phyloP scores from a whole-genome alignment of 2,888 invertebrate genomes.

The Odontocerum albicorne region DNA sequence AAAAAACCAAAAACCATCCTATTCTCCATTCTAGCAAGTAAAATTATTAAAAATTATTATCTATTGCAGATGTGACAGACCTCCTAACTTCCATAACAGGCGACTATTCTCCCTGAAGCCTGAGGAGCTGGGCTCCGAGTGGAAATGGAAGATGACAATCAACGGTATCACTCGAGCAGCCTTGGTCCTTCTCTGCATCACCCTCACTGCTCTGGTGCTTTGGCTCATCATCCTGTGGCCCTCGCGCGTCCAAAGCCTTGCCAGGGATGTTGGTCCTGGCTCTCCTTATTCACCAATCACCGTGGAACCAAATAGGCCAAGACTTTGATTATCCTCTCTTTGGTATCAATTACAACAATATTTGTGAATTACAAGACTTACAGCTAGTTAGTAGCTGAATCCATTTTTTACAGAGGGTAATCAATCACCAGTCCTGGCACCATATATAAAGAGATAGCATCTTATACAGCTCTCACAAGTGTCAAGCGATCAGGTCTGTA shows the following conservation, averaged over 20 bases:
- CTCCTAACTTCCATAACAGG: conserved; percentile 41
- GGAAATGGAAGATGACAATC: conserved; percentile 33
- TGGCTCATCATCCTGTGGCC: conserved; percentile 47
- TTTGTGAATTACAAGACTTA: too few species aligned
- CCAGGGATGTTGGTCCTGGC: conserved; percentile 12
- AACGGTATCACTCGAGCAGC: conserved; percentile 42
- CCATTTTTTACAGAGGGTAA: too few species aligned
- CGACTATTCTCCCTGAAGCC: conserved; percentile 50
- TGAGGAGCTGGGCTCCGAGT: conserved; percentile 49
- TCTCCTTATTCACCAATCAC: conserved; percentile 29
- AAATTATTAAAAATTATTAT: not conserved
- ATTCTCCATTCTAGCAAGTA: too few species aligned
- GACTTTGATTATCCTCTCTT: too few species aligned
- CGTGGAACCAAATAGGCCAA: conserved; percentile 26
- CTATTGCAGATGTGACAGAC: conserved; percentile 52
- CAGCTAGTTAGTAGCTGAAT: too few species aligned
- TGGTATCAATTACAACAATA: too few species aligned
- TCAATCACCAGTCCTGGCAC: too few species aligned
- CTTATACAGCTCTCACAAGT: too few species aligned
- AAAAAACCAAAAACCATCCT: too few species aligned
- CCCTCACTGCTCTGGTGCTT: conserved; percentile 43
- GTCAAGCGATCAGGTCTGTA: too few species aligned
- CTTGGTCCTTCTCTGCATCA: conserved; percentile 41
- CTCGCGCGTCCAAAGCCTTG: not conserved
- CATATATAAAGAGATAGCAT: too few species aligned